Conservation (phyloP, 2,797 vertebrate species). For the Microctenopoma lineatum region DNA sequence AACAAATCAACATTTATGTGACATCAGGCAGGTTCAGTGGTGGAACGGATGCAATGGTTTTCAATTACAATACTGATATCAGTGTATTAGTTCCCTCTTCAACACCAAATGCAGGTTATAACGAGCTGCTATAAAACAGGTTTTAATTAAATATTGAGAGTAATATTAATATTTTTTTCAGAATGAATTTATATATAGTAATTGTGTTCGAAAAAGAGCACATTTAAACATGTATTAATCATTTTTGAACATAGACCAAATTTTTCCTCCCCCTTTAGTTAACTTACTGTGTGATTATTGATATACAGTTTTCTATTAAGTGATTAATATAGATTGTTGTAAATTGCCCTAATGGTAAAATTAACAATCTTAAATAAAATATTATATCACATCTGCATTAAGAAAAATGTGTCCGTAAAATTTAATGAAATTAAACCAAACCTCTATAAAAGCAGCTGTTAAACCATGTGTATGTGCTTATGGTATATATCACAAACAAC, state of each 20-base stretch:
- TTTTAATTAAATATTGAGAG: background rate
- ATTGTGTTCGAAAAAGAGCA: no score
- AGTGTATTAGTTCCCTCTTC: conserved; percentile 62
- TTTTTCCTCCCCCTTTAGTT: background rate
- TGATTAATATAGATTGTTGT: background rate
- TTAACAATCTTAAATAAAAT: background rate
- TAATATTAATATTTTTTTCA: background rate
- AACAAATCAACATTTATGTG: conserved; percentile 80
- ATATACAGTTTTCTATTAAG: background rate
- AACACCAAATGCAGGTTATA: conserved; percentile 26
- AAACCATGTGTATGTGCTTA: background rate
- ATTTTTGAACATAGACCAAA: conserved; percentile 8
- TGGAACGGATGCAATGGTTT: conserved; percentile 74
- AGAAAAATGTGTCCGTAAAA: background rate
- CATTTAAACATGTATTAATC: background rate
- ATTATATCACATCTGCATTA: conserved; percentile 4
- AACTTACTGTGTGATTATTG: background rate
- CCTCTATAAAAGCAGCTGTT: background rate
- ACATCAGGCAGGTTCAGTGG: conserved; percentile 74
- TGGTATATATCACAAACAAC: background rate
- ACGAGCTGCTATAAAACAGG: conserved; percentile 27
- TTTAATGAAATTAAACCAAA: background rate
- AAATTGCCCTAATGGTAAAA: no score
- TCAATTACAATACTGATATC: conserved; percentile 72
- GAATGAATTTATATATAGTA: no score